These are phyloP conservation scores for Plagodis dolabraria DNA, from an alignment of 2,888 invertebrate genomes.

Conservation along the genomic window DNA sequence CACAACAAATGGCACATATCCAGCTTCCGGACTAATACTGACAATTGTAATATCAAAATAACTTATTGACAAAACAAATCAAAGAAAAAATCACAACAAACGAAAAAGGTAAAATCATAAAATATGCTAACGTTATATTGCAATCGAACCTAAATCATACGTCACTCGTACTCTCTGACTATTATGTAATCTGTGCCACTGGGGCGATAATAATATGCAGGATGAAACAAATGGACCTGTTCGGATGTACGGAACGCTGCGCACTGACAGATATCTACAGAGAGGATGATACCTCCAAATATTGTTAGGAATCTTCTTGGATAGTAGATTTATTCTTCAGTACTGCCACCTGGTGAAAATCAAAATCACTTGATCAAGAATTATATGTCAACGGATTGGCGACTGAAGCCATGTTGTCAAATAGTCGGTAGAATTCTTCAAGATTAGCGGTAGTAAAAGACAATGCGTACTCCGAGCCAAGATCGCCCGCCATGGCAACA, in stretches of 20 bases:
- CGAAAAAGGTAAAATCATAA: conserved; percentile 1
- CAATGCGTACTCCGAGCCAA: too few relatives aligned
- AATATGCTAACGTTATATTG: conserved; percentile 50
- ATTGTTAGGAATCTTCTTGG: not conserved
- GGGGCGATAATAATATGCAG: conserved; percentile 50
- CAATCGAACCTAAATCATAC: conserved; percentile 50
- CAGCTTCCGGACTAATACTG: too few relatives aligned
- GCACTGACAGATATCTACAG: conserved; percentile 33
- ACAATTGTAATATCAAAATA: too few relatives aligned
- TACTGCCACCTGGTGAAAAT: too few relatives aligned
- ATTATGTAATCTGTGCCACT: conserved; percentile 23
- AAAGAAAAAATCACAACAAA: not conserved
- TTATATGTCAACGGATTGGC: too few relatives aligned
- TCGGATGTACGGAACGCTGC: conserved; percentile 44
- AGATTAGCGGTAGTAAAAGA: too few relatives aligned
- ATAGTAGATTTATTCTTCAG: too few relatives aligned
- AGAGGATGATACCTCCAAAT: conserved; percentile 31
- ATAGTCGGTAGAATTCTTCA: too few relatives aligned
- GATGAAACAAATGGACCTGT: conserved; percentile 54
- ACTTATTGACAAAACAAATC: not conserved
- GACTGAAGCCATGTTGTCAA: too few relatives aligned
- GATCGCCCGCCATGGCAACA: too few relatives aligned
- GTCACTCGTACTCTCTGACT: not conserved
- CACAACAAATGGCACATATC: too few relatives aligned
- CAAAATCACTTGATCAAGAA: too few relatives aligned